phyloP scores from a whole-genome alignment of 2,113 vertebrate genomes.

The Plecotus auritus region DNA sequence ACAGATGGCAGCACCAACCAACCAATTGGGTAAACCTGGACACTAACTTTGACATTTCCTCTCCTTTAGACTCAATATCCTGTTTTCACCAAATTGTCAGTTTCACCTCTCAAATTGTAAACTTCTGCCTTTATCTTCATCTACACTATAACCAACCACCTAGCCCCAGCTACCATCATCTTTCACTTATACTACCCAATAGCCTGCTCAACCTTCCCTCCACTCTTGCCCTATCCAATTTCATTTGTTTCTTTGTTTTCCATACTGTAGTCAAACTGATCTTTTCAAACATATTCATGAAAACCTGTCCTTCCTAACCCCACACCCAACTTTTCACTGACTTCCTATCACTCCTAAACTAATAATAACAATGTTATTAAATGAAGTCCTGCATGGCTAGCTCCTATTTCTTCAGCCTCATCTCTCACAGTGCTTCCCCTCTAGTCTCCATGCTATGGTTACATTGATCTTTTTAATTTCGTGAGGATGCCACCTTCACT shows the following conservation, averaged over 20 bases:
- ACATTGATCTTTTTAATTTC: background rate
- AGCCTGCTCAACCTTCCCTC: background rate
- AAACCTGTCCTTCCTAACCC: background rate
- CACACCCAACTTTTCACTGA: background rate
- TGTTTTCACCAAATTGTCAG: background rate
- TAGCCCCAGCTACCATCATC: background rate
- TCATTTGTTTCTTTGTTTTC: background rate
- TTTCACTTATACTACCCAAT: background rate
- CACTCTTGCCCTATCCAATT: background rate
- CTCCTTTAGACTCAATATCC: background rate
- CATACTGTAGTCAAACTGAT: background rate
- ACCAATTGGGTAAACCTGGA: background rate
- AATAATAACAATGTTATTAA: background rate
- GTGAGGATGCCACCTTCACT: background rate
- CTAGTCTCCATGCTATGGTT: background rate
- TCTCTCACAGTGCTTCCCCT: background rate
- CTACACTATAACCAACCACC: background rate
- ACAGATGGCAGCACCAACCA: background rate
- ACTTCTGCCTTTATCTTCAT: background rate
- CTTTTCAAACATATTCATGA: background rate
- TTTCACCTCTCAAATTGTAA: background rate
- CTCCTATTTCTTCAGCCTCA: background rate
- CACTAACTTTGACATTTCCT: background rate
- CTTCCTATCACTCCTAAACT: background rate
- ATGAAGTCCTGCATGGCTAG: background rate